Percentiles rank a stretch among this genome's conserved stretches.
Evolutionary conservation across 2,797 vertebrate species (phyloP).

Genomic region (Lagorchestes hirsutus): DNA sequence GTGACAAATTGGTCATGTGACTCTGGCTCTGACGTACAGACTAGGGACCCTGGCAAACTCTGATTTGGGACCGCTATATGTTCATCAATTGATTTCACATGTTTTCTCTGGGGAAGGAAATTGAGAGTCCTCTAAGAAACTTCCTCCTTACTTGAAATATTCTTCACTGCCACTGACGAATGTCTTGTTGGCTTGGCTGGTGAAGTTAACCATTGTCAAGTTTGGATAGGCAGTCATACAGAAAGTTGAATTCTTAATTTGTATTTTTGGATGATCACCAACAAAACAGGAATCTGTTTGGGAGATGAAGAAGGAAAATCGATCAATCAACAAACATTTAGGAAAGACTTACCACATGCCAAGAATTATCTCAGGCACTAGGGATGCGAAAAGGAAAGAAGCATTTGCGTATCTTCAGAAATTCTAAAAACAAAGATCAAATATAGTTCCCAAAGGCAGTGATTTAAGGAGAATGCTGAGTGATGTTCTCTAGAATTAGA

Average conservation of each 20-base stretch:
- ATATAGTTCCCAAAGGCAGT: not conserved
- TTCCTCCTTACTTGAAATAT: constrained; percentile 96
- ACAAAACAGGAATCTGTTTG: constrained; percentile 94
- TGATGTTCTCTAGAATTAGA: not conserved
- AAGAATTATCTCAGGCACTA: not conserved
- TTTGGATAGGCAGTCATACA: constrained; percentile 95
- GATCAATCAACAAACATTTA: not conserved
- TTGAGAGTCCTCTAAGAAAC: not conserved
- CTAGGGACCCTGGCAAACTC: not conserved
- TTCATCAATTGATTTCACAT: not conserved
- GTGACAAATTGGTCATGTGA: too few species aligned
- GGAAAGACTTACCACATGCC: not conserved
- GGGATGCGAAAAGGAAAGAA: not conserved
- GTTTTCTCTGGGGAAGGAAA: not conserved
- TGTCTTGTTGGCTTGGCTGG: constrained; percentile 92
- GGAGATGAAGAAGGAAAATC: not conserved
- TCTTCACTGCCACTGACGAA: constrained; percentile 99
- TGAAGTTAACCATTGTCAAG: constrained; percentile 93
- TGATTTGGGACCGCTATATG: not conserved
- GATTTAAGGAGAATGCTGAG: not conserved
- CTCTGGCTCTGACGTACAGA: not conserved
- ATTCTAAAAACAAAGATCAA: not conserved
- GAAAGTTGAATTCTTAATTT: constrained; percentile 95
- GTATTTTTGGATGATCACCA: constrained; percentile 91
- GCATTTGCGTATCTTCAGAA: rapidly evolving